Evolutionary conservation across 2,797 vertebrate genomes (phyloP), one percentile per base, ranked within the genome.

Genomic region (Chaetophractus vellerosus): DNA sequence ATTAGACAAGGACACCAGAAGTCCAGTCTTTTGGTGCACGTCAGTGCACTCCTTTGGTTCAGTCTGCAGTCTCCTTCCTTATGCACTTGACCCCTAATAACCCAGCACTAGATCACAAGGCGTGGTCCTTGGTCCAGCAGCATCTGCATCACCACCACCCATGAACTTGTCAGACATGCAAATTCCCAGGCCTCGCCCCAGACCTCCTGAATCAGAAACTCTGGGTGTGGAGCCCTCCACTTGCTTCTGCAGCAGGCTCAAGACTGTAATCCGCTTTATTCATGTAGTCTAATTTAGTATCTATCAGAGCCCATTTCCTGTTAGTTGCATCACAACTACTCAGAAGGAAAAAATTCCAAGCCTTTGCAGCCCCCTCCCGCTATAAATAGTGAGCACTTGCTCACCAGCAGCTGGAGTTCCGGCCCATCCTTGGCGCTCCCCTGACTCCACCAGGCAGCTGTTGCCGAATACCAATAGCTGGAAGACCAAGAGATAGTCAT

Each of bases 301-400:
- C 64, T 33, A 19, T 59, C 78, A 63, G 91, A 93, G 83, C 55
- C 61, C 55, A 59, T 89, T 94, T 95, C 87, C 92, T 91, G 69
- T 68, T 41, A 79, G 23, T 19, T 90, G 74, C 91, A 87, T 92
- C 83, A 63, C 75, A 61, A 76, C 55, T 31, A 63, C 80, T 87
- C 76, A 38, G 66, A 87, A 95, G 78, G 76, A 48, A 68, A 83
- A 96, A 85, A 92, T 74, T 38, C 86, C 95, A 89, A 80, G 68
- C 81, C 86, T 87, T 66, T 2, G 63, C 87, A 81, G 91, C 33
- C 75, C 64, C 41, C 41, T 45, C 19, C 28, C 0, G 55, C 96
- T 92, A 96, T 95, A 96, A 97, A 97, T 96, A 97, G 83, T 50
- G 59, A 74, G 68, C 93, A 96, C 55, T 93, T 95, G 96, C 94